Evolutionary conservation across 2,888 invertebrate species (phyloP).

Genomic region (Eulithis testata): DNA sequence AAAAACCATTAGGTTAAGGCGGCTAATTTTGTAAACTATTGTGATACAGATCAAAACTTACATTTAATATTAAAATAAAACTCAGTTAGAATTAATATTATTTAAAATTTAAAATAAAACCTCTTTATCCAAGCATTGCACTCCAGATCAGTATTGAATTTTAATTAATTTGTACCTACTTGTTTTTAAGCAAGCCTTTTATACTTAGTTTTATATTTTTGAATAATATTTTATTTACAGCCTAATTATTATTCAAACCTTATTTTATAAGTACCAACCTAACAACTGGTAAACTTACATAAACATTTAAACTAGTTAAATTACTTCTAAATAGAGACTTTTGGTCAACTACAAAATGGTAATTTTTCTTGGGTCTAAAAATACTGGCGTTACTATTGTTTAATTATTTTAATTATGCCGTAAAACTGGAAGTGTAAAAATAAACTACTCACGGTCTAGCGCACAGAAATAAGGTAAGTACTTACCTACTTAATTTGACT

Average conservation of each 20-base stretch:
- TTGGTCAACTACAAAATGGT: too few species aligned
- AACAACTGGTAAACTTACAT: not conserved
- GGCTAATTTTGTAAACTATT: not conserved
- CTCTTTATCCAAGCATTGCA: not conserved
- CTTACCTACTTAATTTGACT: too few species aligned
- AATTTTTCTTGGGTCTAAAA: too few species aligned
- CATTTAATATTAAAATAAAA: not conserved
- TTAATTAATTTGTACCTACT: not conserved
- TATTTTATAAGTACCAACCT: not conserved
- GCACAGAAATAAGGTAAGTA: too few species aligned
- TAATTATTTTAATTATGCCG: too few species aligned
- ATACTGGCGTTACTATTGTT: too few species aligned
- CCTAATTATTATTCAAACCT: not conserved
- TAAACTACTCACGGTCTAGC: too few species aligned
- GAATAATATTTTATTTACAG: not conserved
- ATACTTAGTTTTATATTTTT: not conserved
- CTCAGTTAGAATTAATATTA: not conserved
- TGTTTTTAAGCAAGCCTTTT: not conserved
- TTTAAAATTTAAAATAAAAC: not conserved
- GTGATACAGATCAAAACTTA: slow-evolving; percentile 3
- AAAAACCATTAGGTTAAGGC: not conserved
- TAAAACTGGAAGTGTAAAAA: too few species aligned
- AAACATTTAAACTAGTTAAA: too few species aligned
- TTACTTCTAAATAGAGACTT: too few species aligned
- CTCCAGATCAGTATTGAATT: not conserved